These are phyloP conservation scores for Drosophila orosa DNA, from an alignment of 1,140 invertebrate species.

Conservation along the genomic window DNA sequence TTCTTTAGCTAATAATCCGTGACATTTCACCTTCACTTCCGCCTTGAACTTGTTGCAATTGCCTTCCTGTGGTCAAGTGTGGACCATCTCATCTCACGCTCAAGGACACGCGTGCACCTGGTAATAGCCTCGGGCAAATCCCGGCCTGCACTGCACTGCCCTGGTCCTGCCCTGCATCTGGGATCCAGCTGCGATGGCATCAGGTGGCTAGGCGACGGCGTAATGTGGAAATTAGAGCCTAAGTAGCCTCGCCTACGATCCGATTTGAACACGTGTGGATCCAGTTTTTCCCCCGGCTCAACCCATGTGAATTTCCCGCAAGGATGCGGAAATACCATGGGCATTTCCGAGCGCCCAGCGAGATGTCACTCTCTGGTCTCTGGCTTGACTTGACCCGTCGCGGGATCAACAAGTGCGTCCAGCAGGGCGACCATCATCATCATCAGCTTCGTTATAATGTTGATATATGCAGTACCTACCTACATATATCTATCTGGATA, in stretches of 20 bases:
- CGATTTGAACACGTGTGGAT: conserved; percentile 32
- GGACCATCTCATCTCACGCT: neutral
- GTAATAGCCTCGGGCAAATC: conserved; percentile 33
- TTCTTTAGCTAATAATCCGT: no score
- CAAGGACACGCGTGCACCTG: conserved; percentile 36
- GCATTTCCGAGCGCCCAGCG: conserved; percentile 35
- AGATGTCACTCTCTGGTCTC: neutral
- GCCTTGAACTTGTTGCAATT: neutral
- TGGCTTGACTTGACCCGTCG: conserved; percentile 31
- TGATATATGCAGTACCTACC: neutral
- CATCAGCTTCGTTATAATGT: conserved; percentile 2
- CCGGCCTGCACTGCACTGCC: conserved; percentile 10
- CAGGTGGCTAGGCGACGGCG: conserved; percentile 21
- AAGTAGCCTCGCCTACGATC: conserved; percentile 43
- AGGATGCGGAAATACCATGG: conserved; percentile 44
- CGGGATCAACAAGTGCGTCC: conserved; percentile 45
- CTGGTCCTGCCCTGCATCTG: conserved; percentile 15
- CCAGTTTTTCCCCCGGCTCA: conserved; percentile 42
- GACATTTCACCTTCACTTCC: conserved; percentile 4
- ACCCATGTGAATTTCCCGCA: conserved; percentile 30
- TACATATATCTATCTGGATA: neutral
- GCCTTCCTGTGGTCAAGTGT: conserved; percentile 16
- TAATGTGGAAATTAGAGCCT: conserved; percentile 44
- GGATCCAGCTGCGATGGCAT: conserved; percentile 38
- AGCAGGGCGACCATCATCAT: conserved; percentile 29